Base-by-base conservation (phyloP, 2,113 vertebrate species). In the Prietella phreatophila region DNA sequence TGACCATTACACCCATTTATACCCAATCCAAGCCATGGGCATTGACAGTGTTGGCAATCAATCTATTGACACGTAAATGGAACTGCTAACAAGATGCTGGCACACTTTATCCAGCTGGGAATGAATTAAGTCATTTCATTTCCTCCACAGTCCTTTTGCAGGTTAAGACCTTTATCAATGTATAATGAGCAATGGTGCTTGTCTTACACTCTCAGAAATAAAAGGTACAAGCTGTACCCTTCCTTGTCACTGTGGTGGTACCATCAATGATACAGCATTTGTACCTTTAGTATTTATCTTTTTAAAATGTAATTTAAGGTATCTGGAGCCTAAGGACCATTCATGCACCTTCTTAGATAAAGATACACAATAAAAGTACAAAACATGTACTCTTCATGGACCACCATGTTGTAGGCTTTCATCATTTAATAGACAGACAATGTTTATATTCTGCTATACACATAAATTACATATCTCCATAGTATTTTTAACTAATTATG, bases 111-210 rank as follows among this genome's bases (percentile, higher is more conserved):
- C 71, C 39, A 82, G 61, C 0, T n/a, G 20, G 10, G 9, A 56
- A 81, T 81, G 78, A 80, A 67, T 81, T 39, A 81, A 69, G 30
- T 80, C 20, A 79, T 65, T 80, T 79, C 1, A 86, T 86, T 86
- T 86, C 7, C 30, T 56, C 19, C 8, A 58, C 11, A 30, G 10
- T 84, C 27, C 20, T 53, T 69, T 33, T 69, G 61, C 47, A 30
- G 60, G n/a, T 9, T 9, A 25, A 55, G 20, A 8, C 20, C 25
- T 60, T 55, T 80, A 67, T 53, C 20, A 79, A 86, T 56, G 20
- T 4, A 53, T 30, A 58, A 36, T 81, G 19, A 56, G n/a, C 22
- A 11, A 15, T 39, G 65, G 5, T 71, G 65, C 7, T 13, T n/a
- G 1, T 47, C 25, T 47, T 53, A 36, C 13, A 14, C 39, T n/a